Percentiles rank a stretch among this genome's conserved stretches.
Conservation (phyloP, 2,888 invertebrate species). For the Dichetophora obliterata region DNA sequence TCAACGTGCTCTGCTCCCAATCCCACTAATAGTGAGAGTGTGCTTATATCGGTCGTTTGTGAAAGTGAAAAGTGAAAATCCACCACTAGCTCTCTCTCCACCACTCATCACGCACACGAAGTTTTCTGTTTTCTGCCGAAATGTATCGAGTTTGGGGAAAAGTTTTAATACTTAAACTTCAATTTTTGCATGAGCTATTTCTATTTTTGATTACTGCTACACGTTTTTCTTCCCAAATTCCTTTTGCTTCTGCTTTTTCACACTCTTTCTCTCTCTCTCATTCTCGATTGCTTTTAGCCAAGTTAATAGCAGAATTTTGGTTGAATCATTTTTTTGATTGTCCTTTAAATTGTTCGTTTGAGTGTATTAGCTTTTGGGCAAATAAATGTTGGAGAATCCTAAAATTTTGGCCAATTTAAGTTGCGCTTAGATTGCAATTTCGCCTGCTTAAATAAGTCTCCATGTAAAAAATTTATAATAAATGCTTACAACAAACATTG, state of each 20-base stretch:
- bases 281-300: neutral
- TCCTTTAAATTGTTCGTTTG: neutral
- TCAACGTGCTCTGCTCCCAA: conserved; percentile 41
- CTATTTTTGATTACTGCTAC: conserved; percentile 10
- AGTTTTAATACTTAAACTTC: conserved; percentile 10
- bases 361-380: too few relatives aligned
- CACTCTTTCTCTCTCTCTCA: neutral
- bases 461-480: too few relatives aligned
- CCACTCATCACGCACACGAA: neutral
- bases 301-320: neutral
- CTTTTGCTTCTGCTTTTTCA: neutral
- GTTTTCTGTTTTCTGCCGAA: neutral
- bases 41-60: conserved; percentile 45
- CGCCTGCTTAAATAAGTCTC: too few relatives aligned
- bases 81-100: conserved; percentile 25
- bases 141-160: neutral
- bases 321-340: neutral
- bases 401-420: too few relatives aligned
- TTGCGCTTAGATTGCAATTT: too few relatives aligned
- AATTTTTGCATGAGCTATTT: neutral
- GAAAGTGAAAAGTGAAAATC: conserved; percentile 66
- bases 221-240: neutral
- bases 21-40: conserved; percentile 48
- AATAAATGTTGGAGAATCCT: too few relatives aligned
- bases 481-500: too few relatives aligned